Percentiles rank a stretch among this genome's conserved stretches.
Conservation (phyloP, 37 sponge, comb jelly and placozoan genomes). For the Eunapius fragilis region DNA sequence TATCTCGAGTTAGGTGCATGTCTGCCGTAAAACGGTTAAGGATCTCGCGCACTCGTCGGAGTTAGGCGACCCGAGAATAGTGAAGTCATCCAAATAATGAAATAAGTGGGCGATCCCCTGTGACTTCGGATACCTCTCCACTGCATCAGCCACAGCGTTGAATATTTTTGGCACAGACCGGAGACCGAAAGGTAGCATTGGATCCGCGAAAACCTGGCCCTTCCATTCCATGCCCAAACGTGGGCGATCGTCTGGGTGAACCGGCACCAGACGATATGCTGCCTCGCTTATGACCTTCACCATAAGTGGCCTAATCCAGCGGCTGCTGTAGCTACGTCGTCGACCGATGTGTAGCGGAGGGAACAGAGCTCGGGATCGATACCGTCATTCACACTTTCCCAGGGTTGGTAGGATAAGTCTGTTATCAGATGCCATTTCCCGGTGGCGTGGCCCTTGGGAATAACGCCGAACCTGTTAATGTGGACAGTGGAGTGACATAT, state of each 20-base stretch:
- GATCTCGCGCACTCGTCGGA: not conserved
- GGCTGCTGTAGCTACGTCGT: constrained; percentile 1
- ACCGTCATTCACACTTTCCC: constrained; percentile 46
- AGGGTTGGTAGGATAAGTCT: constrained; percentile 33
- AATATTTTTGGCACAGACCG: constrained; percentile 46
- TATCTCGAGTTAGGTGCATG: constrained; percentile 15
- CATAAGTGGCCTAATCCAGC: not conserved
- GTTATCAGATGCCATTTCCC: constrained; percentile 44
- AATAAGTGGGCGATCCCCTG: constrained; percentile 9
- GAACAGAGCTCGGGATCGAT: constrained; percentile 25
- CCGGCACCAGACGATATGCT: constrained; percentile 42
- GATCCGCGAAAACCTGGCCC: constrained; percentile 11
- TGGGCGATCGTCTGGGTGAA: constrained; percentile 42
- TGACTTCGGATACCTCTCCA: constrained; percentile 3
- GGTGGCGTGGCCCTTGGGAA: constrained; percentile 17
- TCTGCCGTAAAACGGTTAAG: not conserved
- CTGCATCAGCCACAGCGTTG: constrained; percentile 34
- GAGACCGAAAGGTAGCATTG: constrained; percentile 37
- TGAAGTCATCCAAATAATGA: constrained; percentile 44
- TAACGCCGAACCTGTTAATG: constrained; percentile 15
- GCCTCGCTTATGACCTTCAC: constrained; percentile 30
- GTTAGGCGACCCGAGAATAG: not conserved
- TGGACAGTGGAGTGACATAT: not conserved
- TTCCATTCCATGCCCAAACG: constrained; percentile 39
- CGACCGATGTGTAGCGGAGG: constrained; percentile 6